Conservation (phyloP, 1,140 invertebrate species). For the Bombus haemorrhoidalis region DNA sequence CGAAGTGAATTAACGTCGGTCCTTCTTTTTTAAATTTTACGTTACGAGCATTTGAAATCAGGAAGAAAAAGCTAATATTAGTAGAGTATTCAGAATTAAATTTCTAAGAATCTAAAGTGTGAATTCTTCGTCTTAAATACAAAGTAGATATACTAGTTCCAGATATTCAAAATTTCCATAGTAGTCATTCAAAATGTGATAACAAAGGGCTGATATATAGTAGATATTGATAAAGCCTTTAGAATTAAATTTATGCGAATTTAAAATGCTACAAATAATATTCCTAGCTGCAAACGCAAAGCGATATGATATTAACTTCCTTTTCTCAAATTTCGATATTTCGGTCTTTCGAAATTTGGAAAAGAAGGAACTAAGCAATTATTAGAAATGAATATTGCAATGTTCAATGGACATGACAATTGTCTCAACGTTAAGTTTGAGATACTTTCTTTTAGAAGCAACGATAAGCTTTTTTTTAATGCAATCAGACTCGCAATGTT, state of each 20-base stretch:
- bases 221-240: no score
- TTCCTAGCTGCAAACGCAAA: no score
- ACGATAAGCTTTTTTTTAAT: not conserved
- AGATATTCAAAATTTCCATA: no score
- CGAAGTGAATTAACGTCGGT: not conserved
- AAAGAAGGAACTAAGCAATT: no score
- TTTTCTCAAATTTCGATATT: not conserved
- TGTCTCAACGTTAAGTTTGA: not conserved
- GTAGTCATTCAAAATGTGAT: no score
- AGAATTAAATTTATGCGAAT: no score
- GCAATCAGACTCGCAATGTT: not conserved
- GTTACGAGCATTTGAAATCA: not conserved
- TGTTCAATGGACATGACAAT: not conserved
- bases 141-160: no score
- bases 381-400: no score
- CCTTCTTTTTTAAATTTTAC: not conserved
- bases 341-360: not conserved
- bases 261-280: no score
- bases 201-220: no score
- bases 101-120: no score
- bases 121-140: no score
- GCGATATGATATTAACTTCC: not conserved
- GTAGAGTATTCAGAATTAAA: not conserved
- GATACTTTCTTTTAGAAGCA: not conserved
- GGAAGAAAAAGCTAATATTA: not conserved